Percentiles rank a stretch among this genome's conserved stretches.
Evolutionary conservation across 2,797 vertebrate species (phyloP).

Genomic region (Pantherophis alleghaniensis): DNA sequence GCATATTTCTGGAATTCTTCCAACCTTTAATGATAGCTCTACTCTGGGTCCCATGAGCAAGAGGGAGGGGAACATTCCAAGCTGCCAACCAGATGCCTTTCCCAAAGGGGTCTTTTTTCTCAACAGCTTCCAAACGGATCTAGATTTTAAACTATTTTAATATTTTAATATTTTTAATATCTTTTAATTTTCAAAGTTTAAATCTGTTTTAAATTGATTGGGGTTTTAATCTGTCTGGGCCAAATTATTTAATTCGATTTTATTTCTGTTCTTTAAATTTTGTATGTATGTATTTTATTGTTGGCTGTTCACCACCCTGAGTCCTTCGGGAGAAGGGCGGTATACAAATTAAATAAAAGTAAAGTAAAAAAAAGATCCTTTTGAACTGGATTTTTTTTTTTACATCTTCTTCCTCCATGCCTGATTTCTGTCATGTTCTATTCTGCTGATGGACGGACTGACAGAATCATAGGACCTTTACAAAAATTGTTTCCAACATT

Average conservation of each 20-base stretch:
- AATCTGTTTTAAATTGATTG: too few species aligned
- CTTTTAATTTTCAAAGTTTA: too few species aligned
- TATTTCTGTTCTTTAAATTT: too few species aligned
- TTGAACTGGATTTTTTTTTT: neutral
- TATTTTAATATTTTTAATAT: too few species aligned
- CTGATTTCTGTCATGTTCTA: neutral
- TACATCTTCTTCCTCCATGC: neutral
- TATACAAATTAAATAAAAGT: too few species aligned
- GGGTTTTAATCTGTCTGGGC: too few species aligned
- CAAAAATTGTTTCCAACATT: neutral
- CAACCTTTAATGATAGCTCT: neutral
- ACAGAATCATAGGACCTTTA: neutral
- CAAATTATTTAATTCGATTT: too few species aligned
- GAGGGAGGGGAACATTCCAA: neutral
- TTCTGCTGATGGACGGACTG: neutral
- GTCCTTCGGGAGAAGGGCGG: too few species aligned
- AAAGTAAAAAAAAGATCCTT: neutral
- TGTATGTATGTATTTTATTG: too few species aligned
- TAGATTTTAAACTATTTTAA: neutral
- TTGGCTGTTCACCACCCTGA: too few species aligned
- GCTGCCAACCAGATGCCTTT: neutral
- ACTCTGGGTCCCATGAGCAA: neutral
- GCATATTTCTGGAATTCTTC: neutral
- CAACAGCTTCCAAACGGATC: neutral
- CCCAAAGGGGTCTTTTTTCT: neutral